phyloP scores from a whole-genome alignment of 2,888 invertebrate genomes.

The Aspidiotus rigidus region DNA sequence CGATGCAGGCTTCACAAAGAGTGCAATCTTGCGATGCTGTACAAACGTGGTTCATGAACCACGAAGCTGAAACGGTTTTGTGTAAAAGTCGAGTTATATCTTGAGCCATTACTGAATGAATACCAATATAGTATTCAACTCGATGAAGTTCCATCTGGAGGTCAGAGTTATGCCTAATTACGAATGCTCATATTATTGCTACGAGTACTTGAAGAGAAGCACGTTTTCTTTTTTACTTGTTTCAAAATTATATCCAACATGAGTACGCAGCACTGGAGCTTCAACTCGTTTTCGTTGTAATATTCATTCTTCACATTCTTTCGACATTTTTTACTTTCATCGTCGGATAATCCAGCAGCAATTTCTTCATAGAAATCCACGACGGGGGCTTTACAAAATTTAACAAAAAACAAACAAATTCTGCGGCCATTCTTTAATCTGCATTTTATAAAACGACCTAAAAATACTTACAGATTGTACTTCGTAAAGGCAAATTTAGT shows the following conservation, averaged over 20 bases:
- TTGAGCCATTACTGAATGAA: slow-evolving; percentile 63
- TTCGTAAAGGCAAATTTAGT: slow-evolving; percentile 16
- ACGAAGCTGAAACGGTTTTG: slow-evolving; percentile 64
- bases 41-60: slow-evolving; percentile 56
- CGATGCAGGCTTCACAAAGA: slow-evolving; percentile 84
- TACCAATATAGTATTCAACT: slow-evolving; percentile 68
- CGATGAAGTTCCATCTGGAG: slow-evolving; percentile 74
- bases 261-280: slow-evolving; percentile 88
- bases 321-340: slow-evolving; percentile 48
- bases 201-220: too few relatives aligned
- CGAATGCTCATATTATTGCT: too few relatives aligned
- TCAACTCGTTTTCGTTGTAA: slow-evolving; percentile 54
- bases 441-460: background rate
- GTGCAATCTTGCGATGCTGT: slow-evolving; percentile 61
- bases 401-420: background rate
- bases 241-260: slow-evolving; percentile 92
- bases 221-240: slow-evolving; percentile 56
- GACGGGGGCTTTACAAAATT: slow-evolving; percentile 43
- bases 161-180: background rate
- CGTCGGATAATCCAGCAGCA: slow-evolving; percentile 59
- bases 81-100: slow-evolving; percentile 65
- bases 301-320: slow-evolving; percentile 18
- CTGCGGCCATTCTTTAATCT: background rate
- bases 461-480: slow-evolving; percentile 17
- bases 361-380: slow-evolving; percentile 51